These are phyloP conservation scores for Siderastrea radians DNA, from an alignment of 92 coral and sea anemone species.

Conservation along the genomic window DNA sequence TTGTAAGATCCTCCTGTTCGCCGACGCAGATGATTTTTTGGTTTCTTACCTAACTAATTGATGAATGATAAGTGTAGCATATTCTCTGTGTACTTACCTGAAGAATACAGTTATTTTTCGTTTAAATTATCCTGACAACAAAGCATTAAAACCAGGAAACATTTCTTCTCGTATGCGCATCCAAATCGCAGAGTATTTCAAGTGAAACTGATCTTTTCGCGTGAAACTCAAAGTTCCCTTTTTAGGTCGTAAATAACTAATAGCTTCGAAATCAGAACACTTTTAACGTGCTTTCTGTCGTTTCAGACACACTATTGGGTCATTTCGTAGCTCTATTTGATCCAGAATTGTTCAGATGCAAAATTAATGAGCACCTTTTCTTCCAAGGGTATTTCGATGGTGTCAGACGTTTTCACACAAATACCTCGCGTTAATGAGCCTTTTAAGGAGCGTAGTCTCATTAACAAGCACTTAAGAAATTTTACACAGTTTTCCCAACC, in stretches of 20 bases:
- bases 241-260: background rate
- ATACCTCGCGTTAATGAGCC: slow-evolving; percentile 4
- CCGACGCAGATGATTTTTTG: background rate
- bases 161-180: background rate
- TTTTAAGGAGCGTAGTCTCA: slow-evolving; percentile 4
- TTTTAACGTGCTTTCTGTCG: background rate
- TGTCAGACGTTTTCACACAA: slow-evolving; percentile 4
- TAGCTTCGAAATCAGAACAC: slow-evolving; percentile 5
- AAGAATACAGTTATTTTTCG: background rate
- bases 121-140: background rate
- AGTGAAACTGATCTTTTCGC: background rate
- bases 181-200: background rate
- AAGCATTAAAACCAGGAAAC: background rate
- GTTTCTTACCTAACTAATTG: background rate
- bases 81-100: background rate
- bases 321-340: background rate
- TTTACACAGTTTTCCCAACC: background rate
- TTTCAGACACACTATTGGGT: background rate
- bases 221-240: background rate
- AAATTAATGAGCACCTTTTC: slow-evolving; percentile 6
- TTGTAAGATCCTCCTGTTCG: background rate
- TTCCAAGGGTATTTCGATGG: background rate
- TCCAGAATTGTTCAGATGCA: background rate
- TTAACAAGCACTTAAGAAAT: slow-evolving; percentile 21
- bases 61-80: background rate